phyloP scores from a whole-genome alignment of 23 tunicate genomes.

The Styela clava region DNA sequence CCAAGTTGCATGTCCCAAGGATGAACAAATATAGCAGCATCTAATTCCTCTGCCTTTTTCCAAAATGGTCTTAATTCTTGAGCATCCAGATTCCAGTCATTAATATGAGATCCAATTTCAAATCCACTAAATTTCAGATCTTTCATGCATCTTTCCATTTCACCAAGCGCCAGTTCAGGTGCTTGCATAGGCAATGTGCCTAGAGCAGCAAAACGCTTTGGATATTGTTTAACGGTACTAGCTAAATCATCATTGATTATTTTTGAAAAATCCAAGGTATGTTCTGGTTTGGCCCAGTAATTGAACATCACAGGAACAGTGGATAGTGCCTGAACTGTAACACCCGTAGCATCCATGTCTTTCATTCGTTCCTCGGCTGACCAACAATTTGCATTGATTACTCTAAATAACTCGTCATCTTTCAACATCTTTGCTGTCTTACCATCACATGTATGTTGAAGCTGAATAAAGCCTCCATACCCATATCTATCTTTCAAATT shows the following conservation, averaged over 20 bases:
- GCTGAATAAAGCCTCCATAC: slow-evolving; percentile 73
- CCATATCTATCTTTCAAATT: slow-evolving; percentile 77
- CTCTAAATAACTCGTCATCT: slow-evolving; percentile 65
- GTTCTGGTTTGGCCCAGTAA: slow-evolving; percentile 90
- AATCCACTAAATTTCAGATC: slow-evolving; percentile 80
- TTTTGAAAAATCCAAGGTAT: slow-evolving; percentile 68
- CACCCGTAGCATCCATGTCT: slow-evolving; percentile 95
- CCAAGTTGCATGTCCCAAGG: slow-evolving; percentile 97
- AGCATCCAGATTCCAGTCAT: slow-evolving; percentile 90
- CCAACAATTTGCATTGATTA: slow-evolving; percentile 75
- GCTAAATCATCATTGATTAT: slow-evolving; percentile 70
- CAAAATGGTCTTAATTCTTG: slow-evolving; percentile 57
- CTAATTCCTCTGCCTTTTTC: slow-evolving; percentile 70
- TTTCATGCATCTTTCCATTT: slow-evolving; percentile 75
- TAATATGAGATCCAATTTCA: slow-evolving; percentile 85
- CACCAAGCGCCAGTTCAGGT: slow-evolving; percentile 50
- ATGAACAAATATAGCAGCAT: slow-evolving; percentile 82
- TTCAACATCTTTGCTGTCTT: slow-evolving; percentile 55
- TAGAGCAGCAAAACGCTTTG: slow-evolving; percentile 84
- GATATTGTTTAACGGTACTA: slow-evolving; percentile 39
- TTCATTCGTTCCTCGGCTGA: slow-evolving; percentile 59
- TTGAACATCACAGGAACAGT: slow-evolving; percentile 97
- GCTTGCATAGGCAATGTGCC: slow-evolving; percentile 97
- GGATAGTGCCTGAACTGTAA: slow-evolving; percentile 81
- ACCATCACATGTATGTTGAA: slow-evolving; percentile 37